Conservation (phyloP, 2,113 vertebrate genomes). For the Bucco capensis region DNA sequence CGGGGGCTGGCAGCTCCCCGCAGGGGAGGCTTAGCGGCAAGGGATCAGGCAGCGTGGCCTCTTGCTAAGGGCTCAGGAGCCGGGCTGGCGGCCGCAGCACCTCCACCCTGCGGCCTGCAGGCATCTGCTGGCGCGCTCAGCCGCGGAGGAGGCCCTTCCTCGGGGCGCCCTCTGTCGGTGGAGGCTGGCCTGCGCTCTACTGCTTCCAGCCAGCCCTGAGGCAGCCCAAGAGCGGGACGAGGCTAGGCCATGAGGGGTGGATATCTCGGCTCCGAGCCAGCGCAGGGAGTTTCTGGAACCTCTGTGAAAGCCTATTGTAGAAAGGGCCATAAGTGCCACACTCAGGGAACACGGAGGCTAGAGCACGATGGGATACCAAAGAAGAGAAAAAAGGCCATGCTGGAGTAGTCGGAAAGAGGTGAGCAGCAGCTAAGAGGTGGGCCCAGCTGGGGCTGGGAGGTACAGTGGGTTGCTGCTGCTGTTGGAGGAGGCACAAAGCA, state of each 20-base stretch:
- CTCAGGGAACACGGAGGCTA: background rate
- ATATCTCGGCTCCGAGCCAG: fast-evolving
- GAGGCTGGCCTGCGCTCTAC: fast-evolving
- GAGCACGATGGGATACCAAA: background rate
- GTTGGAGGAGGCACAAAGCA: background rate
- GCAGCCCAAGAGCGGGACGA: fast-evolving
- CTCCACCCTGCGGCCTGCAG: too few relatives aligned
- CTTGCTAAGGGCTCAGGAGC: fast-evolving
- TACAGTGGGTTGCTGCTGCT: background rate
- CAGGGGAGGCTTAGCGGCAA: fast-evolving
- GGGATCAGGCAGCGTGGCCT: background rate
- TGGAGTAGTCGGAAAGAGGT: background rate
- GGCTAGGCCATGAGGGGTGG: fast-evolving
- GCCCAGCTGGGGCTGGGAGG: background rate
- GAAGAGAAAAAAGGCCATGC: fast-evolving
- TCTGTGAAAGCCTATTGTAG: fast-evolving
- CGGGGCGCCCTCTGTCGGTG: background rate
- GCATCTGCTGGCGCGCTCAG: too few relatives aligned
- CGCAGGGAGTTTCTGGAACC: fast-evolving
- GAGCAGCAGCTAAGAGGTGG: fast-evolving
- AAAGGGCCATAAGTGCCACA: fast-evolving
- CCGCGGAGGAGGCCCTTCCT: fast-evolving
- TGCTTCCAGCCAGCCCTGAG: background rate
- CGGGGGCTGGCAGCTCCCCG: background rate
- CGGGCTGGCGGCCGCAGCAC: fast-evolving